A percentile compares a stretch with the other conserved stretches of the same genome.
Conservation (phyloP, 1,140 invertebrate species). For the Drosophila lini region DNA sequence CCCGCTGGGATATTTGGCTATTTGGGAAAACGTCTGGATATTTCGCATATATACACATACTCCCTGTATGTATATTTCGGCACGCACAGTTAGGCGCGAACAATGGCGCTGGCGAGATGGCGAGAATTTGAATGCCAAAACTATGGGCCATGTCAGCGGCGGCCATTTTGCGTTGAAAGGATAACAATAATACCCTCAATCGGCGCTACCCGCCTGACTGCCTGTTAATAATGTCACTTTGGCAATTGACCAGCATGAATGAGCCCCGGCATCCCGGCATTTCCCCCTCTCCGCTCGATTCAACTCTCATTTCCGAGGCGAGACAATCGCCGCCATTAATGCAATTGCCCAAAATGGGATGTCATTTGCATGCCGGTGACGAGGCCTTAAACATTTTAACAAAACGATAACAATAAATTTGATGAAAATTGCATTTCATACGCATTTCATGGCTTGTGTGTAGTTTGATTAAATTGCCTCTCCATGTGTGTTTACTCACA, state of each 20-base stretch:
- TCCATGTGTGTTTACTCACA: constrained; percentile 8
- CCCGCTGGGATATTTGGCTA: constrained; percentile 50
- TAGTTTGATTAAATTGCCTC: constrained; percentile 67
- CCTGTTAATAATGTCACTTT: constrained; percentile 69
- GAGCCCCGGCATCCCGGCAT: constrained; percentile 25
- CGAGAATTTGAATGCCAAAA: constrained; percentile 70
- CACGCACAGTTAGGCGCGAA: constrained; percentile 73
- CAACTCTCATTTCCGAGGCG: constrained; percentile 27
- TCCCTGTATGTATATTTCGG: constrained; percentile 28
- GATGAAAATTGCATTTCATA: constrained; percentile 77
- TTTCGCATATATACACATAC: neutral
- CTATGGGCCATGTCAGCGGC: constrained; percentile 54
- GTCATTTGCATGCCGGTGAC: constrained; percentile 71
- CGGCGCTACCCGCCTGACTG: constrained; percentile 63
- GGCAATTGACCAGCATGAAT: constrained; percentile 82
- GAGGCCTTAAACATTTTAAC: constrained; percentile 51
- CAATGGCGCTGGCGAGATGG: constrained; percentile 54
- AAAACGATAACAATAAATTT: constrained; percentile 78
- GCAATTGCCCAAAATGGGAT: constrained; percentile 62
- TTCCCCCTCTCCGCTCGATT: neutral
- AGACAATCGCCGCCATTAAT: constrained; percentile 74
- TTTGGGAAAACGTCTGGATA: constrained; percentile 3
- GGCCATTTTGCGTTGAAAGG: constrained; percentile 78
- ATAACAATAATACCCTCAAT: constrained; percentile 78
- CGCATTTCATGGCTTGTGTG: constrained; percentile 71